Percentiles rank a stretch among this genome's conserved stretches.
Evolutionary conservation across 2,797 vertebrate species (phyloP).

Genomic region (Hemibagrus guttatus): DNA sequence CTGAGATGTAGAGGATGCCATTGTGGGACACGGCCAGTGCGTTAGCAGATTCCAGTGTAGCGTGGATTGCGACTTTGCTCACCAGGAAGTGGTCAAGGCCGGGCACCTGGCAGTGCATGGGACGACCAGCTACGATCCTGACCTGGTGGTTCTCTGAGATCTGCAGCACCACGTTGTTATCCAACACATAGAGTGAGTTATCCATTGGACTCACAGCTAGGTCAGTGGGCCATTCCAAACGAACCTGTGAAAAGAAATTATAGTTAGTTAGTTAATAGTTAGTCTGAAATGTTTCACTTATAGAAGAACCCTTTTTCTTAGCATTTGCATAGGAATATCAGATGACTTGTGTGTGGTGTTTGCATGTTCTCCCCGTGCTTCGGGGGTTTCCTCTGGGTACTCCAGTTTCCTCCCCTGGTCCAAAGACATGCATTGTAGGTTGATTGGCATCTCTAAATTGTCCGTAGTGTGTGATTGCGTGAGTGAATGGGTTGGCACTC

Average conservation of each 20-base stretch:
- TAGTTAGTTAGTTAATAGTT: no score
- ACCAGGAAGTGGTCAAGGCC: slow-evolving; percentile 96
- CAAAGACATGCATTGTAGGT: no score
- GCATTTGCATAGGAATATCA: neutral
- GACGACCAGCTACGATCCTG: slow-evolving; percentile 91
- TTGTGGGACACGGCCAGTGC: slow-evolving; percentile 92
- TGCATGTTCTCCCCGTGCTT: no score
- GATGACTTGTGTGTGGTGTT: no score
- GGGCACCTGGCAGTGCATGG: slow-evolving; percentile 98
- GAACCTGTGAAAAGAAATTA: slow-evolving; percentile 81
- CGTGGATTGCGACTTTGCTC: slow-evolving; percentile 93
- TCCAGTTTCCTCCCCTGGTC: no score
- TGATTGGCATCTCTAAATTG: no score
- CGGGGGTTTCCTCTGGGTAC: no score
- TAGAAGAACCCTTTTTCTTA: neutral
- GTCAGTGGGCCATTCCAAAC: slow-evolving; percentile 97
- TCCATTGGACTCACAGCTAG: slow-evolving; percentile 96
- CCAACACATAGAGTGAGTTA: slow-evolving; percentile 93
- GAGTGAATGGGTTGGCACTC: no score
- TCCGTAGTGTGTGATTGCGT: no score
- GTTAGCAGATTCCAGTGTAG: slow-evolving; percentile 92
- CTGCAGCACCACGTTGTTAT: slow-evolving; percentile 96
- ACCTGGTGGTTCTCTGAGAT: slow-evolving; percentile 99
- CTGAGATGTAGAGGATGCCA: slow-evolving; percentile 90
- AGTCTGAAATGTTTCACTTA: neutral